Conservation (phyloP, 2,888 invertebrate genomes). For the Drosophila helvetica region DNA sequence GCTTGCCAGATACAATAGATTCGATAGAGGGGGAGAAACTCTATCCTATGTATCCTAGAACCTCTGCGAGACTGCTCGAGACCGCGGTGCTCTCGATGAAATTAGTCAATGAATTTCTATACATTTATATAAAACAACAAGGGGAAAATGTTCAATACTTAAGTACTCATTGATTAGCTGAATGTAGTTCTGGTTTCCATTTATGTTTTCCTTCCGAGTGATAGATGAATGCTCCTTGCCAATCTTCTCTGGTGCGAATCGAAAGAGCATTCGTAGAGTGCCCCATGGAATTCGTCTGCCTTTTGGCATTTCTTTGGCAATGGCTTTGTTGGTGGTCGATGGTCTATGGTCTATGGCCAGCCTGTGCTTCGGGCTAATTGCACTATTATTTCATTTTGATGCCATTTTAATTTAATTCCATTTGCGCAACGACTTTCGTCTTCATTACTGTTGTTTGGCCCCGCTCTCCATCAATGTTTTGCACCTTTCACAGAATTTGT, state of each 20-base stretch:
- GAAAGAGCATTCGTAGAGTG: constrained; percentile 13
- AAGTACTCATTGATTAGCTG: too few species aligned
- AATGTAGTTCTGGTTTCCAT: too few species aligned
- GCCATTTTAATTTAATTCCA: constrained; percentile 67
- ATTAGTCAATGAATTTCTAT: not conserved
- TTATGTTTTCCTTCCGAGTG: too few species aligned
- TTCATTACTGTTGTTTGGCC: constrained; percentile 55
- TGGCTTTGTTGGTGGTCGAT: constrained; percentile 48
- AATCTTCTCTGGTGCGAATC: not conserved
- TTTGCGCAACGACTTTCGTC: constrained; percentile 78
- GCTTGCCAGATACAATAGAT: not conserved
- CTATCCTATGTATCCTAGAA: too few species aligned
- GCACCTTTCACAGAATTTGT: constrained; percentile 77
- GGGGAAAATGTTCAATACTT: too few species aligned
- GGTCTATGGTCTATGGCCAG: constrained; percentile 10
- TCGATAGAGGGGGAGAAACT: too few species aligned
- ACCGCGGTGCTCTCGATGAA: not conserved
- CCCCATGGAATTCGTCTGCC: not conserved
- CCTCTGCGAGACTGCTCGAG: not conserved
- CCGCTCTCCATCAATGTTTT: constrained; percentile 55
- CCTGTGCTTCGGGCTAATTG: constrained; percentile 62
- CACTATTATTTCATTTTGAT: constrained; percentile 70
- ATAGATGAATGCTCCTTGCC: not conserved
- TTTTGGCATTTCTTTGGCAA: not conserved
- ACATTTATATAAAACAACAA: too few species aligned